phyloP scores from a whole-genome alignment of 2,113 vertebrate genomes.

The Scortum barcoo region DNA sequence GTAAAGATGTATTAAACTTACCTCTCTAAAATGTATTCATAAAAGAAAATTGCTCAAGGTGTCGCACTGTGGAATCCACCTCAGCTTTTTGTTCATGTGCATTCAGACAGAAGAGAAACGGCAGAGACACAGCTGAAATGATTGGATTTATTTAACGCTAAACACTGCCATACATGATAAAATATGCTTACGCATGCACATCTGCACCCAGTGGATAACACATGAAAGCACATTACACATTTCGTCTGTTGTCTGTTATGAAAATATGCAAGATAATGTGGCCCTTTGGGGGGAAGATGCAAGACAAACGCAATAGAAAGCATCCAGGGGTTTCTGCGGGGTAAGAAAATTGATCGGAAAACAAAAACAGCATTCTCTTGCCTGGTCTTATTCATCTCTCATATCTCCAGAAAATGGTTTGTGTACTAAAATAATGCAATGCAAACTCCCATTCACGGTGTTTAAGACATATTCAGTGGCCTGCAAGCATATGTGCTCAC shows the following conservation, averaged over 20 bases:
- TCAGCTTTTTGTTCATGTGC: slow-evolving; percentile 33
- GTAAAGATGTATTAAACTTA: slow-evolving; percentile 32
- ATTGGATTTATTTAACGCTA: slow-evolving; percentile 53
- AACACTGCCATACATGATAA: slow-evolving; percentile 54
- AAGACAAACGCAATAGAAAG: slow-evolving; percentile 50
- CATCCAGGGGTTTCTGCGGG: slow-evolving; percentile 47
- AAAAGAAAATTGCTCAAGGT: slow-evolving; percentile 7
- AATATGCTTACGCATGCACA: slow-evolving; percentile 63
- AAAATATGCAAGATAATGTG: slow-evolving; percentile 68
- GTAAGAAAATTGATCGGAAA: slow-evolving; percentile 59
- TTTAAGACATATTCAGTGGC: slow-evolving; percentile 17
- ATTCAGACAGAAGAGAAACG: slow-evolving; percentile 25
- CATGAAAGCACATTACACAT: slow-evolving; percentile 60
- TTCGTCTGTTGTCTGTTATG: slow-evolving; percentile 53
- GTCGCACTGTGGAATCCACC: neutral
- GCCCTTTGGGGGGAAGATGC: slow-evolving; percentile 44
- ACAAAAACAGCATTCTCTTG: slow-evolving; percentile 38
- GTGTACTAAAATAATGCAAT: slow-evolving; percentile 23
- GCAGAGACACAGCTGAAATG: slow-evolving; percentile 27
- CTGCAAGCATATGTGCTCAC: slow-evolving; percentile 12
- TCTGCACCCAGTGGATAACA: slow-evolving; percentile 60
- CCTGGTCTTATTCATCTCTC: slow-evolving; percentile 43
- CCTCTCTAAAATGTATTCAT: slow-evolving; percentile 30
- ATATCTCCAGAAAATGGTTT: slow-evolving; percentile 38
- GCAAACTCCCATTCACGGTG: slow-evolving; percentile 28